These are phyloP conservation scores for Dysmachus trigonus DNA, from an alignment of 2,888 invertebrate species.

Conservation along the genomic window DNA sequence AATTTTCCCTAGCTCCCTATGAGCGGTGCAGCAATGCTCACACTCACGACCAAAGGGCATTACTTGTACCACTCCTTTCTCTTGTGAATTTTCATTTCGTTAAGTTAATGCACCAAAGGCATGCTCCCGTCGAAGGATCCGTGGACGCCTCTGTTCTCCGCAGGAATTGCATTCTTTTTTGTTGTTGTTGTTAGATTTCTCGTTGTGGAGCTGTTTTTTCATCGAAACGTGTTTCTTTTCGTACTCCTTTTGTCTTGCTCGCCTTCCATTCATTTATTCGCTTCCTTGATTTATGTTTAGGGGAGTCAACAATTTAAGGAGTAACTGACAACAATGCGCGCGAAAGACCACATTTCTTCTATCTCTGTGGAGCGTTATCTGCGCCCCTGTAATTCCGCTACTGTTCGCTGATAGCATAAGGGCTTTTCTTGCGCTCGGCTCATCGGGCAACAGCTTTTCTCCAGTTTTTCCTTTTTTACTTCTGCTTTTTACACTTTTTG, in stretches of 20 bases:
- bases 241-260: neutral
- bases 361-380: neutral
- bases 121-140: neutral
- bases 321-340: slow-evolving; percentile 40
- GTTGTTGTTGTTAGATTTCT: neutral
- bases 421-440: neutral
- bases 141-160: neutral
- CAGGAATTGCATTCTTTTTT: neutral
- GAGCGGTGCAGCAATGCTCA: neutral
- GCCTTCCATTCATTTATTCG: slow-evolving; percentile 11
- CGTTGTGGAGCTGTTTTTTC: neutral
- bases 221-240: neutral
- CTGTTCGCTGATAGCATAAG: neutral
- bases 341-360: slow-evolving; percentile 33
- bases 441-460: neutral
- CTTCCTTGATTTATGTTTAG: slow-evolving; percentile 34
- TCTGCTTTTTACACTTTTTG: neutral
- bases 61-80: neutral
- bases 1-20: slow-evolving; percentile 4
- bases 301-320: slow-evolving; percentile 31
- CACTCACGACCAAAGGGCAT: neutral
- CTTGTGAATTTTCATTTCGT: slow-evolving; percentile 41
- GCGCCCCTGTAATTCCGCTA: neutral
- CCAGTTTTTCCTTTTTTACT: neutral
- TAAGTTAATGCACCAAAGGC: slow-evolving; percentile 40